Evolutionary conservation across 2,888 invertebrate species (phyloP), one percentile per base, ranked within the genome.

Genomic region (Apeira syringaria): DNA sequence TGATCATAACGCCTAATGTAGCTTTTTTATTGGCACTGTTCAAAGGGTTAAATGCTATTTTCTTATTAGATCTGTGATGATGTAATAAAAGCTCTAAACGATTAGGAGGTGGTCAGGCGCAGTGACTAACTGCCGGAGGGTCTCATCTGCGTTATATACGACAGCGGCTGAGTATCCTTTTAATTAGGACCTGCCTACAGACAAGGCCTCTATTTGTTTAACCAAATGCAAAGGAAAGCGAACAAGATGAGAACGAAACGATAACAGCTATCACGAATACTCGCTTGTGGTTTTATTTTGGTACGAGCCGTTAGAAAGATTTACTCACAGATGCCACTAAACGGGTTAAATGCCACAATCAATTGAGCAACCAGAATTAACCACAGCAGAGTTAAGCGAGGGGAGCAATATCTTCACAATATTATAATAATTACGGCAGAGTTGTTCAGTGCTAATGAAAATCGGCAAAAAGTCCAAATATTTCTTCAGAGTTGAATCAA

Each of bases 171-270:
- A 67, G 70, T 82, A 83, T 79, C 81, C 77, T 81, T 85, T 85
- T 85, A 86, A 87, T 86, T 85, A 83, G 81, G 74, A 76, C 67
- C 81, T 74, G 78, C 78, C 76, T 73, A 73, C 80, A 80, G 74
- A 76, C 72, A 64, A 68, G 72, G 63, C 76, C 70, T 71, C 78
- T 85, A 85, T 84, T 86, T 84, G 83, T 84, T 85, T 79, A 76
- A 81, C 68, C 64, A 68, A 81, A 78, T 68, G 70, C 69, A 74
- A 76, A 64, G 64, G 66, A 74, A 74, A 68, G 63, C 42, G 36
- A 57, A 53, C 67, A 68, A 79, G 74, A 82, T 78, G 74, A 65
- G 67, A 69, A 64, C 61, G 55, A 53, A 47, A 60, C 71, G 80
- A 81, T 83, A 80, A 76, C 72, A 51, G 64, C 67, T 78, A 80